These are phyloP conservation scores for Alentia gelatinosa DNA, from an alignment of 2,888 invertebrate genomes.

Conservation along the genomic window DNA sequence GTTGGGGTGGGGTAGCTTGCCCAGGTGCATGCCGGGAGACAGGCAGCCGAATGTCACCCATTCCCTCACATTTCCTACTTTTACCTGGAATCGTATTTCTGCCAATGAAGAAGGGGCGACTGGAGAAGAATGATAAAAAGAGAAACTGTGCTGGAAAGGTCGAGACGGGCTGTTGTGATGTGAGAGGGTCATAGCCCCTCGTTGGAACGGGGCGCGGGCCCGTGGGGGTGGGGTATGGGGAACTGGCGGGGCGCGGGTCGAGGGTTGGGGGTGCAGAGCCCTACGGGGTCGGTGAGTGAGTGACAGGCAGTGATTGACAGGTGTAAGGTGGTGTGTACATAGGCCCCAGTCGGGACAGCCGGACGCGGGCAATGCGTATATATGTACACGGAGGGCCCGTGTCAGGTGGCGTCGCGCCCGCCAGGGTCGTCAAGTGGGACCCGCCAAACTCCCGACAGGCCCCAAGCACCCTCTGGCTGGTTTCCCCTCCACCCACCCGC, in stretches of 20 bases:
- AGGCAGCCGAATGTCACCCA: no score
- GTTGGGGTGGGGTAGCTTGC: not conserved
- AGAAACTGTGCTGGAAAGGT: no score
- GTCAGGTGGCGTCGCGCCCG: constrained; percentile 18
- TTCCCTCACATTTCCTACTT: no score
- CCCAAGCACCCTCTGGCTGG: not conserved
- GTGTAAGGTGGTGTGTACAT: constrained; percentile 28
- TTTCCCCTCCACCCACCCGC: no score
- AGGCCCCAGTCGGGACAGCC: not conserved
- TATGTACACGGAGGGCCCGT: constrained; percentile 24
- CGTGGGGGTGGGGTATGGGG: not conserved
- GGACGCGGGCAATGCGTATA: not conserved
- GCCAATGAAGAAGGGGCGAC: no score
- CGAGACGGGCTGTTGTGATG: no score
- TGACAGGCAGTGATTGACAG: constrained; percentile 51
- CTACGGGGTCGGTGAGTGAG: not conserved
- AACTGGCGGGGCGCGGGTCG: not conserved
- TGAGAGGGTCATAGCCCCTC: no score
- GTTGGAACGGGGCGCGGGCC: not conserved
- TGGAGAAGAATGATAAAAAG: no score
- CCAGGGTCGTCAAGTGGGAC: constrained; percentile 32
- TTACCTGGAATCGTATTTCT: no score
- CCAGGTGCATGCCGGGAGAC: no score
- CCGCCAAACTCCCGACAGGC: not conserved
- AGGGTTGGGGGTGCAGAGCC: not conserved